A percentile compares a stretch with the other conserved stretches of the same genome.
Evolutionary conservation across 92 coral and sea anemone genomes (phyloP).

Genomic region (Palythoa grandis): DNA sequence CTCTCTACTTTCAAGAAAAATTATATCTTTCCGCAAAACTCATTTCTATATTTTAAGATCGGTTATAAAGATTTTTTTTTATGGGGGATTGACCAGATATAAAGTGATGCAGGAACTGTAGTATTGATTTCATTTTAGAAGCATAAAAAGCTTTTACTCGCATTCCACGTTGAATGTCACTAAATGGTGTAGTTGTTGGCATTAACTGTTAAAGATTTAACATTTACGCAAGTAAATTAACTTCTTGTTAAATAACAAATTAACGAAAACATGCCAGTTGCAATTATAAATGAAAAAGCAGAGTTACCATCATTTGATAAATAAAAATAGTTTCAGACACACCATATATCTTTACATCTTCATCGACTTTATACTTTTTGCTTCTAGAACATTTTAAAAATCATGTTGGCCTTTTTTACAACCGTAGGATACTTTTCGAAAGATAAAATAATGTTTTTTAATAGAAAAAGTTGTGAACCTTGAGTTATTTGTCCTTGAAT

Average conservation of each 20-base stretch:
- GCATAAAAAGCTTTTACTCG: constrained; percentile 13
- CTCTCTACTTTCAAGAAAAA: not conserved
- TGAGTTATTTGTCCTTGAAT: too few relatives aligned
- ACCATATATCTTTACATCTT: not conserved
- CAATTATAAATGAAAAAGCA: too few relatives aligned
- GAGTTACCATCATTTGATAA: not conserved
- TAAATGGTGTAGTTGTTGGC: not conserved
- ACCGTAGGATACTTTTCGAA: not conserved
- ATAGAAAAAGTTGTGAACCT: too few relatives aligned
- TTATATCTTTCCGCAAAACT: too few relatives aligned
- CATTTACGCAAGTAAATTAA: not conserved
- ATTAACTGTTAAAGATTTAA: not conserved
- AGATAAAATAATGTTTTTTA: not conserved
- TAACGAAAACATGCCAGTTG: too few relatives aligned
- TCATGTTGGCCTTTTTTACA: too few relatives aligned
- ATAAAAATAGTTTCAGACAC: not conserved
- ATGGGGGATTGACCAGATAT: not conserved
- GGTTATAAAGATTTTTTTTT: not conserved
- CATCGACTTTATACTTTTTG: too few relatives aligned
- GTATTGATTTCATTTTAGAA: constrained; percentile 13
- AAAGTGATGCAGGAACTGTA: not conserved
- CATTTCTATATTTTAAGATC: too few relatives aligned
- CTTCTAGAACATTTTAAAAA: not conserved
- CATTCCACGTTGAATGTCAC: not conserved
- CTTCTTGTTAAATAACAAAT: not conserved